Evolutionary conservation across 2,888 invertebrate genomes (phyloP).

Genomic region (Aricia artaxerxes): DNA sequence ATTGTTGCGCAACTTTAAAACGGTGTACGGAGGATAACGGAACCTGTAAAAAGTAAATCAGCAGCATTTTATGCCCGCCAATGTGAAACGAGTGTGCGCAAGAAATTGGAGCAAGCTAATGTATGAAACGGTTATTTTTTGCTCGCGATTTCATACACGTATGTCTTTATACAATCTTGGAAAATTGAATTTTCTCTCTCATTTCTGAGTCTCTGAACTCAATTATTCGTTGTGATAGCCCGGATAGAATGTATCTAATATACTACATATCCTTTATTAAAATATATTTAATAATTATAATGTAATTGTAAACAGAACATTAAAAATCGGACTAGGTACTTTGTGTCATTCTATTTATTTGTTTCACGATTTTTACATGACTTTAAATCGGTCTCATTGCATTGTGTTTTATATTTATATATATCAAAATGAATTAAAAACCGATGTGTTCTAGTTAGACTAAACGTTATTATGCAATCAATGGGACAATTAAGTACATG

Average conservation of each 20-base stretch:
- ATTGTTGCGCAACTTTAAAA: slow-evolving; percentile 32
- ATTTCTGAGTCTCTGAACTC: no score
- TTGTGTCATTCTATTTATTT: no score
- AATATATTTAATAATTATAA: no score
- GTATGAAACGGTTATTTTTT: slow-evolving; percentile 29
- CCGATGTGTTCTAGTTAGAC: neutral
- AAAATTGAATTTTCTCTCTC: neutral
- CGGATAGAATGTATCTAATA: no score
- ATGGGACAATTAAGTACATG: slow-evolving; percentile 19
- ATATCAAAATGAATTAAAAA: neutral
- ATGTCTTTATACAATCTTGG: neutral
- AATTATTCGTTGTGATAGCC: no score
- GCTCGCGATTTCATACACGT: neutral
- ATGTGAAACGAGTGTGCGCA: slow-evolving; percentile 39
- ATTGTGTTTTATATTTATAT: no score
- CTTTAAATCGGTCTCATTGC: no score
- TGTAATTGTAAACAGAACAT: no score
- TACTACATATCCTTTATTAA: no score
- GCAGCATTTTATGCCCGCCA: slow-evolving; percentile 28
- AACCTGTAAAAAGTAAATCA: neutral
- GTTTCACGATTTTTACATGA: no score
- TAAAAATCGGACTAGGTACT: no score
- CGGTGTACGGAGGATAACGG: neutral
- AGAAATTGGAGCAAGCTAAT: slow-evolving; percentile 40
- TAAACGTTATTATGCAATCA: neutral